A percentile compares a stretch with the other conserved stretches of the same genome.
phyloP scores from a whole-genome alignment of 2,888 invertebrate genomes.

The Caenorhabditis imperialis region DNA sequence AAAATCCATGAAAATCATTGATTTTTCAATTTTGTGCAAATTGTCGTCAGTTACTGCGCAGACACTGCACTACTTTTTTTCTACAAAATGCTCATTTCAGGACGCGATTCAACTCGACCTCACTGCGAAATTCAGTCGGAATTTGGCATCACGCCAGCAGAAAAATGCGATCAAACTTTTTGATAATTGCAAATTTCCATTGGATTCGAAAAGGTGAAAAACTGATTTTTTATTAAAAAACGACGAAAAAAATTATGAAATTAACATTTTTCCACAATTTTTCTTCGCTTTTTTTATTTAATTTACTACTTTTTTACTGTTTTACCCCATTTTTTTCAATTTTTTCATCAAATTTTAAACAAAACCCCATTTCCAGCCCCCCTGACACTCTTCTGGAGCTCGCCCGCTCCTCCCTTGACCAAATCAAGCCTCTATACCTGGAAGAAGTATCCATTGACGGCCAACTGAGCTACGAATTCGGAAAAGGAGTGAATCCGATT shows the following conservation, averaged over 20 bases:
- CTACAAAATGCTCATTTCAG: slow-evolving; percentile 52
- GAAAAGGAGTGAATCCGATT: slow-evolving; percentile 69
- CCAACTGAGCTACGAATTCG: slow-evolving; percentile 59
- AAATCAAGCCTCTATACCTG: slow-evolving; percentile 71
- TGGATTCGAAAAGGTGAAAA: slow-evolving; percentile 1
- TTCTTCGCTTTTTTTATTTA: too few species aligned
- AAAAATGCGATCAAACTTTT: slow-evolving; percentile 70
- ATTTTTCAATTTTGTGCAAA: background rate
- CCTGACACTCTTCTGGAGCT: slow-evolving; percentile 57
- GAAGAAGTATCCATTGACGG: slow-evolving; percentile 66
- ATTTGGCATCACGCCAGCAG: slow-evolving; percentile 67
- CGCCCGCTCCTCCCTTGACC: slow-evolving; percentile 66
- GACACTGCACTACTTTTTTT: too few species aligned
- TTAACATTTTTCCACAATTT: too few species aligned
- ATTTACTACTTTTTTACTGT: too few species aligned
- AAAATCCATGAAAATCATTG: background rate
- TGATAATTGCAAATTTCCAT: slow-evolving; percentile 61
- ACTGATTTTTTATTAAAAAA: background rate
- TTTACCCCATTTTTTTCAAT: too few species aligned
- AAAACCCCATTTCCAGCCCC: slow-evolving; percentile 1
- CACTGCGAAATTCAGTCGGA: slow-evolving; percentile 67
- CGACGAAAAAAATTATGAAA: too few species aligned
- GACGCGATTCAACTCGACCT: slow-evolving; percentile 75
- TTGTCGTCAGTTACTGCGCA: too few species aligned
- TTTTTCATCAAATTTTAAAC: too few species aligned